A percentile compares a stretch with the other conserved stretches of the same genome.
Evolutionary conservation across 64 coral and sea anemone species (phyloP).

Genomic region (Orbicella faveolata): DNA sequence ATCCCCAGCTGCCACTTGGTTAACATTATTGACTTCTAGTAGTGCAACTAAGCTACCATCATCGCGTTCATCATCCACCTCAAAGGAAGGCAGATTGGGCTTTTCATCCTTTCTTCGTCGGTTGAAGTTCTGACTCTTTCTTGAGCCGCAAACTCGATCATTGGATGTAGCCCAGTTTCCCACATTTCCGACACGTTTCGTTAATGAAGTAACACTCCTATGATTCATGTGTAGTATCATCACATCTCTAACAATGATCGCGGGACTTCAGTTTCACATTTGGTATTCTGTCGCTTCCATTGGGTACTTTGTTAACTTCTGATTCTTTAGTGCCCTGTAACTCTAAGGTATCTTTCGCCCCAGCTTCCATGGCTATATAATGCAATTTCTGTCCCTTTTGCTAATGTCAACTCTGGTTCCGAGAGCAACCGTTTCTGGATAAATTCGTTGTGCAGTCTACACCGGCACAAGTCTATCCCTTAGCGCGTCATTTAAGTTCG

Average conservation of each 20-base stretch:
- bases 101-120: not conserved
- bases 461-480: too few species aligned
- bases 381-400: too few species aligned
- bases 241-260: conserved; percentile 1
- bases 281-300: too few species aligned
- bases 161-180: conserved; percentile 9
- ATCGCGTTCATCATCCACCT: not conserved
- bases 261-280: not conserved
- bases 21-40: conserved; percentile 3
- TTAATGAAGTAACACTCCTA: not conserved
- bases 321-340: too few species aligned
- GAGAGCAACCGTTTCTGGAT: too few species aligned
- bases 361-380: too few species aligned
- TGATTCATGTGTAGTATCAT: not conserved
- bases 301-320: too few species aligned
- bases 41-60: not conserved
- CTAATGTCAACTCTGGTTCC: too few species aligned
- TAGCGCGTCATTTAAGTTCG: too few species aligned
- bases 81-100: not conserved
- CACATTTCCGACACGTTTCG: not conserved
- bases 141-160: not conserved
- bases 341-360: too few species aligned
- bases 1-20: not conserved
- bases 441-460: too few species aligned
- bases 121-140: not conserved